These are phyloP conservation scores for Condylura cristata DNA, from an alignment of 2,113 vertebrate genomes.

Conservation along the genomic window DNA sequence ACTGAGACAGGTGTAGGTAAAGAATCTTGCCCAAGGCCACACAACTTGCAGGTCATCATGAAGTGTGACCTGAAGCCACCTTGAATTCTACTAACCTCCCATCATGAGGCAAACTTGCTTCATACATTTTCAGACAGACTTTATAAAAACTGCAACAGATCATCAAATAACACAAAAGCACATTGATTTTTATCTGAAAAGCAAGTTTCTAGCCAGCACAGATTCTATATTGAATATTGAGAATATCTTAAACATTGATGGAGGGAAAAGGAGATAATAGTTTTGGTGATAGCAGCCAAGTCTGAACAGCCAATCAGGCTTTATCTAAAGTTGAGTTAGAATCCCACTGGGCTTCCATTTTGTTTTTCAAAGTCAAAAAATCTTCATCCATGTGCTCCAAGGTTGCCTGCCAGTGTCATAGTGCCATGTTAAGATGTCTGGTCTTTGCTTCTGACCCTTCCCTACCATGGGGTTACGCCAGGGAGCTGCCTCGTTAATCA, in stretches of 20 bases:
- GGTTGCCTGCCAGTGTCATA: neutral
- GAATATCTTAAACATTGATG: neutral
- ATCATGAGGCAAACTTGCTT: neutral
- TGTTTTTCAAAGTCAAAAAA: neutral
- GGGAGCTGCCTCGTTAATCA: neutral
- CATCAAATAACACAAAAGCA: neutral
- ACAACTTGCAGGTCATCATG: neutral
- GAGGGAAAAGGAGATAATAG: neutral
- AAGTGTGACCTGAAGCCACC: slow-evolving; percentile 4
- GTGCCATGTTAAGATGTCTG: neutral
- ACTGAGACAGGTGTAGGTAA: neutral
- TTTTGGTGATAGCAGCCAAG: neutral
- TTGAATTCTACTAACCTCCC: neutral
- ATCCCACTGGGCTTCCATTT: neutral
- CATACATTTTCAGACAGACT: neutral
- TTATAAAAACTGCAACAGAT: neutral
- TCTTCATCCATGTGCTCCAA: neutral
- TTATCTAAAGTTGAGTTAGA: neutral
- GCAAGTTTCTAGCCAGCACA: neutral
- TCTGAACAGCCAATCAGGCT: neutral
- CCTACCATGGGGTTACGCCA: neutral
- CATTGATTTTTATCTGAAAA: neutral
- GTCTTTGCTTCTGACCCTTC: neutral
- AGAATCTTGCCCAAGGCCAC: slow-evolving; percentile 21
- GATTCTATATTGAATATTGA: neutral